Evolutionary conservation across 2,113 vertebrate species (phyloP).

Genomic region (Varanus komodoensis): DNA sequence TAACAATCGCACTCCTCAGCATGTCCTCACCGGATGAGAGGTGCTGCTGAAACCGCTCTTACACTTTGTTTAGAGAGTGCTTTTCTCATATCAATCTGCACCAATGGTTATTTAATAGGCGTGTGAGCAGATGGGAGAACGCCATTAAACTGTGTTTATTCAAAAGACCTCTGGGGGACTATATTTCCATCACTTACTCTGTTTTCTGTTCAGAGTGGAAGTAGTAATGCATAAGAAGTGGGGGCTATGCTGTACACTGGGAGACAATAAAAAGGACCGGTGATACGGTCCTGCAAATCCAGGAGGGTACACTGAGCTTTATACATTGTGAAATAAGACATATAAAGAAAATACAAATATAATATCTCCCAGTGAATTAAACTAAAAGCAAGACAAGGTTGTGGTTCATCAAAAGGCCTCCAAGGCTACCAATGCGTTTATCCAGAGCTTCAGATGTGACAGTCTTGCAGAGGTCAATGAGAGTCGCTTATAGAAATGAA

Average conservation of each 20-base stretch:
- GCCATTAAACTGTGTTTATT: conserved; percentile 74
- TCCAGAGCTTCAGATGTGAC: conserved; percentile 18
- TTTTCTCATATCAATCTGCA: conserved; percentile 72
- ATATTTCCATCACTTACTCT: conserved; percentile 53
- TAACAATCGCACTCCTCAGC: conserved; percentile 65
- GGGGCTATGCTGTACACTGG: conserved; percentile 49
- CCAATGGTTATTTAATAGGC: conserved; percentile 68
- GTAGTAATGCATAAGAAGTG: conserved; percentile 49
- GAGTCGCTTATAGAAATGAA: conserved; percentile 4
- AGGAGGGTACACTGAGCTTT: not conserved
- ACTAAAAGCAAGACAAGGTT: not conserved
- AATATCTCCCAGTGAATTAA: conserved; percentile 41
- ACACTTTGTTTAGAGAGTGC: conserved; percentile 74
- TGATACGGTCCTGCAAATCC: conserved; percentile 13
- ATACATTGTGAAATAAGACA: not conserved
- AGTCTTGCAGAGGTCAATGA: conserved; percentile 4
- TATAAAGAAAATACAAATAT: no score
- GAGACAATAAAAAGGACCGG: conserved; percentile 60
- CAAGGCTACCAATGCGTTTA: not conserved
- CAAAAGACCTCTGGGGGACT: conserved; percentile 66
- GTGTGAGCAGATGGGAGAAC: conserved; percentile 74
- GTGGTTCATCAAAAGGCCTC: not conserved
- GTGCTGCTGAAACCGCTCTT: conserved; percentile 62
- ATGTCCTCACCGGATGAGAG: conserved; percentile 63
- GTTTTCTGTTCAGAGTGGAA: conserved; percentile 57